Percentiles rank a stretch among this genome's conserved stretches.
Conservation (phyloP, 1,140 invertebrate genomes). For the Leptinotarsa undecemlineata region DNA sequence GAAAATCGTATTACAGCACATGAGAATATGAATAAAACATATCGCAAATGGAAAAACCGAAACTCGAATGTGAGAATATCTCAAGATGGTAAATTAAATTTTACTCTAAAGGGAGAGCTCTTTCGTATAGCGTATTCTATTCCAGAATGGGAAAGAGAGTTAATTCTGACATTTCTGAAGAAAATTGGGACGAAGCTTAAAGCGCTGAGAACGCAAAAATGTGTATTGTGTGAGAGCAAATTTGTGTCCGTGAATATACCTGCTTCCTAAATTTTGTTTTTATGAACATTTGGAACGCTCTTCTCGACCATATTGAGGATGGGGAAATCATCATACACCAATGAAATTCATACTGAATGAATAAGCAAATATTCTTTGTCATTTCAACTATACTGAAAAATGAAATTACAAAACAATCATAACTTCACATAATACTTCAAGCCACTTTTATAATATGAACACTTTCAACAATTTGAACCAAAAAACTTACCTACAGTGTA, state of each 20-base stretch:
- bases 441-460: too few species aligned
- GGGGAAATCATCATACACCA: too few species aligned
- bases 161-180: not conserved
- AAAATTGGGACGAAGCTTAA: not conserved
- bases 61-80: not conserved
- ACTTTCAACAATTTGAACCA: too few species aligned
- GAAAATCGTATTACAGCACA: conserved; percentile 5
- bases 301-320: too few species aligned
- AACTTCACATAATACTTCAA: too few species aligned
- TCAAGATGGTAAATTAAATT: conserved; percentile 1
- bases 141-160: not conserved
- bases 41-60: not conserved
- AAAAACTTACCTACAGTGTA: too few species aligned
- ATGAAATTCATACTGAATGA: too few species aligned
- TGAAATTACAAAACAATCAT: too few species aligned
- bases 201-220: not conserved
- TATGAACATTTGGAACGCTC: not conserved
- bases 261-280: not conserved
- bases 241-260: not conserved
- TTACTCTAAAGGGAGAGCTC: not conserved
- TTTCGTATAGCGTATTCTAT: not conserved
- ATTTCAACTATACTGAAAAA: too few species aligned
- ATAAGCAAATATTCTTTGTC: too few species aligned
- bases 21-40: conserved; percentile 3
- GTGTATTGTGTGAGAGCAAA: not conserved